Base-by-base conservation (phyloP, 2,888 invertebrate species). In the Cephus spinipes region DNA sequence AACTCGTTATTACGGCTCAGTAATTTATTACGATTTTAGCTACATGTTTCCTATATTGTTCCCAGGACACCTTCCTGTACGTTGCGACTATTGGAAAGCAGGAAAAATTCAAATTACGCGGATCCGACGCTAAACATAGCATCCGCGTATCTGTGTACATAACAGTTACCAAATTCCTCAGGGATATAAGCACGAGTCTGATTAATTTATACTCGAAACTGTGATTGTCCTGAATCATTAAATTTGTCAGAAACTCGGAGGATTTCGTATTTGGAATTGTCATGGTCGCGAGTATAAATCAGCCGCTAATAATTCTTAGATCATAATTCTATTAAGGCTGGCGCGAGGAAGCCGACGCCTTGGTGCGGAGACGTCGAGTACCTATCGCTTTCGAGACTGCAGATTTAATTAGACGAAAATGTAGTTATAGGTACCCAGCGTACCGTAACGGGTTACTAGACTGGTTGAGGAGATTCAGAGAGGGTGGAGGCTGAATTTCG, bases 1-100 rank as follows among this genome's bases (percentile, higher is more conserved):
- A 81, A 84, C 83, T 87, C 85, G 86, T 86, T 87, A 87, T 87
- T 84, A 83, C 85, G 80, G 79, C 34, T 76, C 82, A 79, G 78
- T 85, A 83, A 84, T 84, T 86, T 83, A 85, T 86, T 83, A 82
- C 79, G 76, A 55, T 55, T 55, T 55, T 23, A 55, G 23, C 55
- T 55, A 23, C 55, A 9, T 23, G 23, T 55, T 55, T 55, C 55
- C 0, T 55, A 55, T 23, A 55, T 55, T 15, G 55, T 55, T 55
- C 55, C 15, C 15, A 15, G 15, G 40, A 40, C 40, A 9, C 40
- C 23, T 23, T 23, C 40, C 23, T 55, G 0, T 9, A 9, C 55
- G 23, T 23, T 55, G 55, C 6, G 55, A 15, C 23, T 1, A 23
- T 9, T 2, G 55, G 23, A 9, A 55, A 23, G 23, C 23, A 9